These are phyloP conservation scores for Euura lappo DNA, from an alignment of 1,140 invertebrate species.

Conservation along the genomic window DNA sequence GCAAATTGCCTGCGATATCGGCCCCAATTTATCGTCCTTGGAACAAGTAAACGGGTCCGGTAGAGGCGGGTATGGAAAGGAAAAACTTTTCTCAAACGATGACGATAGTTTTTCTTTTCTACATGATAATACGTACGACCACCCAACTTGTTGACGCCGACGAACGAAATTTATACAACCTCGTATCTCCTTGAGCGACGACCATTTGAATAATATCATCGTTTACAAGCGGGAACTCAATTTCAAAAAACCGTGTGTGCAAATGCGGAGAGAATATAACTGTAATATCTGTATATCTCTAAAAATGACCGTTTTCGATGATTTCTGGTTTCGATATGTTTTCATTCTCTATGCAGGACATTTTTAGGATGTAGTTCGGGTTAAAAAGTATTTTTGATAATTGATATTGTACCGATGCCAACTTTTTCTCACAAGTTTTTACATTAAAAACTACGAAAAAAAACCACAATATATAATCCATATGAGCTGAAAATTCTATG, in stretches of 20 bases:
- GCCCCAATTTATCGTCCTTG: slow-evolving; percentile 49
- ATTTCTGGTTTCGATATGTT: too few relatives aligned
- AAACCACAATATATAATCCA: too few relatives aligned
- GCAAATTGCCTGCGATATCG: slow-evolving; percentile 53
- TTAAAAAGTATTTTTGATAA: too few relatives aligned
- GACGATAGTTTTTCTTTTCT: background rate
- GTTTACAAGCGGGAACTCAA: slow-evolving; percentile 46
- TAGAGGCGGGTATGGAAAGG: slow-evolving; percentile 18
- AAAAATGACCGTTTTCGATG: too few relatives aligned
- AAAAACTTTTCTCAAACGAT: background rate
- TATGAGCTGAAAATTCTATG: too few relatives aligned
- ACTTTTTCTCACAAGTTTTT: too few relatives aligned
- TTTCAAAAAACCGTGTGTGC: background rate
- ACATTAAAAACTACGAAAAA: too few relatives aligned
- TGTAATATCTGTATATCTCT: too few relatives aligned
- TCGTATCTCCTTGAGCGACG: slow-evolving; percentile 19
- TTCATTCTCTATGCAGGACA: too few relatives aligned
- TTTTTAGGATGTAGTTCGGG: too few relatives aligned
- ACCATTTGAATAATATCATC: slow-evolving; percentile 55
- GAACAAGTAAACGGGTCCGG: slow-evolving; percentile 7
- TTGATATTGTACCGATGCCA: too few relatives aligned
- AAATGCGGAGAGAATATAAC: too few relatives aligned
- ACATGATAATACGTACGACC: background rate
- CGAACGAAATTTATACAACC: background rate
- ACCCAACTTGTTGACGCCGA: slow-evolving; percentile 34